These are phyloP conservation scores for Melinopterus prodromus DNA, from an alignment of 2,888 invertebrate genomes.

Conservation along the genomic window DNA sequence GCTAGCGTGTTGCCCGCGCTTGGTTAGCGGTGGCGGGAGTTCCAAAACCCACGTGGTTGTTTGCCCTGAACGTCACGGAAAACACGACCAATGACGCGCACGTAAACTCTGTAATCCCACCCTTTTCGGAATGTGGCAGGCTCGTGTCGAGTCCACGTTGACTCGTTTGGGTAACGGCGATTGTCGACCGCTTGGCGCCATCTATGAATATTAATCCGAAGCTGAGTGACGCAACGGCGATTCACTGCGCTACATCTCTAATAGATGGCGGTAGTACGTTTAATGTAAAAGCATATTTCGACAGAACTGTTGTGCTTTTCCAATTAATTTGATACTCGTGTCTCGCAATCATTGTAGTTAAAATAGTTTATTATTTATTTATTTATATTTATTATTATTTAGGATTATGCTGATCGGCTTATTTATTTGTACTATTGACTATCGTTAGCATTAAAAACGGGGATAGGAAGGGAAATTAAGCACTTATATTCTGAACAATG, in stretches of 20 bases:
- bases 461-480: too few relatives aligned
- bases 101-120: constrained; percentile 27
- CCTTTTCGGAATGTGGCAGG: constrained; percentile 12
- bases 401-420: too few relatives aligned
- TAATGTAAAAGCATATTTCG: too few relatives aligned
- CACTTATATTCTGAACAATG: too few relatives aligned
- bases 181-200: constrained; percentile 18
- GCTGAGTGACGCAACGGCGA: background rate
- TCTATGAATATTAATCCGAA: constrained; percentile 22
- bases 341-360: too few relatives aligned
- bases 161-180: constrained; percentile 30
- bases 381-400: too few relatives aligned
- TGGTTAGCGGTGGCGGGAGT: constrained; percentile 39
- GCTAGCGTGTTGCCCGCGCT: constrained; percentile 29
- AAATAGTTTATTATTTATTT: too few relatives aligned
- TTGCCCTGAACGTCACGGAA: constrained; percentile 52
- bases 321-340: too few relatives aligned
- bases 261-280: too few relatives aligned
- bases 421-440: too few relatives aligned
- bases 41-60: constrained; percentile 55
- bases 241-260: background rate
- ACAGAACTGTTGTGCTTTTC: too few relatives aligned
- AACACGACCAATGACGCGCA: constrained; percentile 45
- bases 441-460: too few relatives aligned
- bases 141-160: constrained; percentile 57